Evolutionary conservation across 2,888 invertebrate species (phyloP).

Genomic region (Lumbricus terrestris): DNA sequence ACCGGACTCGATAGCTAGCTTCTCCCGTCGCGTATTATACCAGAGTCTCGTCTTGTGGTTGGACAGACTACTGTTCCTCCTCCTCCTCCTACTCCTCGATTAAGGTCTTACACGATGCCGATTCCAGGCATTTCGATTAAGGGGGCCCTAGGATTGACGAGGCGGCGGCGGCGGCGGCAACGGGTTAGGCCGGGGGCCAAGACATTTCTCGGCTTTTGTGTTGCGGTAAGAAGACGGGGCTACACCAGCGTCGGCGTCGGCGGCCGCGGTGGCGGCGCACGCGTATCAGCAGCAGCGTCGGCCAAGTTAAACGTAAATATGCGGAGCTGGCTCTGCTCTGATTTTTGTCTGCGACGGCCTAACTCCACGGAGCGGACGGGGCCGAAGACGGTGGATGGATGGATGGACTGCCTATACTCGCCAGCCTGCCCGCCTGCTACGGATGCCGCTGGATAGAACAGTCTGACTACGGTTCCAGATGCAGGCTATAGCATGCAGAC

Average conservation of each 20-base stretch:
- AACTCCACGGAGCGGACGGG: background rate
- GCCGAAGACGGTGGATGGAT: too few species aligned
- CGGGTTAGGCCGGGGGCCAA: background rate
- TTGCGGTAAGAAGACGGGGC: background rate
- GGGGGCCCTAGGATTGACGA: background rate
- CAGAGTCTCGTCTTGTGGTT: background rate
- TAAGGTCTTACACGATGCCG: background rate
- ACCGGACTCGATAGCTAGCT: background rate
- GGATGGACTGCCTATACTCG: background rate
- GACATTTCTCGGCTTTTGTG: background rate
- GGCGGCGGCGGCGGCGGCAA: too few species aligned
- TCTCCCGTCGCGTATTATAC: too few species aligned
- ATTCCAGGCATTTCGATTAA: background rate
- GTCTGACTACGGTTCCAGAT: background rate
- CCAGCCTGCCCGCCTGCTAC: background rate
- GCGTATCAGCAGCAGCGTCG: background rate
- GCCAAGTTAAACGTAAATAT: background rate
- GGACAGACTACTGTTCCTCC: background rate
- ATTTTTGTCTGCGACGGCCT: background rate
- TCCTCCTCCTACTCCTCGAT: background rate
- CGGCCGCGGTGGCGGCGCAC: background rate
- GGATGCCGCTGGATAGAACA: background rate
- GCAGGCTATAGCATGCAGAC: slow-evolving; percentile 3
- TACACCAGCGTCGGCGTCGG: too few species aligned
- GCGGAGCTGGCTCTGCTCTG: background rate